Conservation (phyloP, 1,140 invertebrate species). For the Lethocerus indicus region DNA sequence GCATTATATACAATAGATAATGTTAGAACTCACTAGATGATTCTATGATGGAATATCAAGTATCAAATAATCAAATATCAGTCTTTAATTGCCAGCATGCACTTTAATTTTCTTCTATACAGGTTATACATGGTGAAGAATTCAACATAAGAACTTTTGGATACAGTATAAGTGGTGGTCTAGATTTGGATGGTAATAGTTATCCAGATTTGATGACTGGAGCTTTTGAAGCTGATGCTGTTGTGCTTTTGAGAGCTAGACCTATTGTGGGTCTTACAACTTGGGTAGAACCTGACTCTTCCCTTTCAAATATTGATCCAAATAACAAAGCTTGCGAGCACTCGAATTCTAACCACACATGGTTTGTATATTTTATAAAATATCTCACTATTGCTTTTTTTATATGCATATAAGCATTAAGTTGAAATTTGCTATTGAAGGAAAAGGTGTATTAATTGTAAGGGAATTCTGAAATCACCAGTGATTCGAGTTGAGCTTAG, state of each 20-base stretch:
- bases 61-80: too few species aligned
- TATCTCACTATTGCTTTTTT: too few species aligned
- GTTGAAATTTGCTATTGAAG: too few species aligned
- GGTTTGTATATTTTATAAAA: constrained; percentile 28
- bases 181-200: constrained; percentile 79
- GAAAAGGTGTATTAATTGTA: too few species aligned
- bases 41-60: too few species aligned
- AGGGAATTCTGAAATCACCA: too few species aligned
- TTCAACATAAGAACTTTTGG: constrained; percentile 57
- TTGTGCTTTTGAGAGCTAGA: constrained; percentile 54
- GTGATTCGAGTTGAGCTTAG: too few species aligned
- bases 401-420: neutral
- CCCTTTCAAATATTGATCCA: constrained; percentile 63
- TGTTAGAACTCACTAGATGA: too few species aligned
- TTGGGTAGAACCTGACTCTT: constrained; percentile 38
- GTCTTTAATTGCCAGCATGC: neutral
- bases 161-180: constrained; percentile 71
- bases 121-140: constrained; percentile 36
- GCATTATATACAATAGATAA: too few species aligned
- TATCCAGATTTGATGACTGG: constrained; percentile 85
- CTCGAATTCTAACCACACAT: constrained; percentile 47
- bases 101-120: neutral
- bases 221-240: constrained; percentile 62
- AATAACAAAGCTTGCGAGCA: constrained; percentile 55
- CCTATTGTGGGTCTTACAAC: constrained; percentile 71